Conservation (phyloP, 2,113 vertebrate species). For the Cinclus cinclus region DNA sequence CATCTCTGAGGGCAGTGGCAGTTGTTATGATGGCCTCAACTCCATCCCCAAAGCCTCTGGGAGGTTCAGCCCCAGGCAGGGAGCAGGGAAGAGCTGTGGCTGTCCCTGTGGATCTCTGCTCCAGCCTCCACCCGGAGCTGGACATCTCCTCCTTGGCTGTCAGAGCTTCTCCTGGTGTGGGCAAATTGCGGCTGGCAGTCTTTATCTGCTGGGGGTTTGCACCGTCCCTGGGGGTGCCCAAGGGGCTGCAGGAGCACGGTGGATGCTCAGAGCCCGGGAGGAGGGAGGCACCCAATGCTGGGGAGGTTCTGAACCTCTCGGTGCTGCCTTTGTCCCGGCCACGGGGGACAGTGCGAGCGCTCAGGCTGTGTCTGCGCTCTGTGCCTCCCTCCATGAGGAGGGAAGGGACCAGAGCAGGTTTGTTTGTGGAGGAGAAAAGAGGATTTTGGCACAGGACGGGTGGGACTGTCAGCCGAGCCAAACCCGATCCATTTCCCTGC, state of each 20-base stretch:
- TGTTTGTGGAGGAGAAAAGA: background rate
- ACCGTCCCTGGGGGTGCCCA: accelerated
- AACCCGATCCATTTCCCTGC: background rate
- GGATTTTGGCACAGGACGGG: background rate
- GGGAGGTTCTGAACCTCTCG: background rate
- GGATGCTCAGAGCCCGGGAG: background rate
- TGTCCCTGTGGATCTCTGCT: background rate
- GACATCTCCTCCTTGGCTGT: accelerated
- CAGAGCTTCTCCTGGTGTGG: accelerated
- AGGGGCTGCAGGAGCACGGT: background rate
- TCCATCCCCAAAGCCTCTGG: background rate
- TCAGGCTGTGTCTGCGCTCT: accelerated
- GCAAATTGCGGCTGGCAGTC: accelerated
- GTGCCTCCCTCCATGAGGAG: accelerated
- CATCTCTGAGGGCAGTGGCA: background rate
- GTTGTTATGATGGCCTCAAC: background rate
- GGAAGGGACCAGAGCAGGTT: background rate
- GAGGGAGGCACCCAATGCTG: accelerated
- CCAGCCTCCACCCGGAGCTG: background rate
- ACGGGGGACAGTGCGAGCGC: accelerated
- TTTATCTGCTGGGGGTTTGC: accelerated
- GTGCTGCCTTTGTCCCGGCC: background rate
- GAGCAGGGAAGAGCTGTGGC: background rate
- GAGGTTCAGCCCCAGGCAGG: background rate
- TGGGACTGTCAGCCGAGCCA: accelerated